Evolutionary conservation across 2,113 vertebrate genomes (phyloP), one percentile per base, ranked within the genome.

Genomic region (Ageneiosus marmoratus): DNA sequence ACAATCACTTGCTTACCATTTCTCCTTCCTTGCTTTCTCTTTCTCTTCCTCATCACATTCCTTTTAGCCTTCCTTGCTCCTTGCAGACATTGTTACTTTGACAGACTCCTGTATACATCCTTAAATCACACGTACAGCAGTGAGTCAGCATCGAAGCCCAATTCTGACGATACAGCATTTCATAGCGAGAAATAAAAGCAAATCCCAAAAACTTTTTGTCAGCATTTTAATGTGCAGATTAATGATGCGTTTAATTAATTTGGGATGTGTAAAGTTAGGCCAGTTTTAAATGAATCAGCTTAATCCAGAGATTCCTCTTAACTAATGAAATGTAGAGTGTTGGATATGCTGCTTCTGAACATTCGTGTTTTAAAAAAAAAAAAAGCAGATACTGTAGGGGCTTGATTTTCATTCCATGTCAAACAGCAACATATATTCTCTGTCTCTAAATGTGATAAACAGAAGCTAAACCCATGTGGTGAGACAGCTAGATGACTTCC

Each of bases 221-320:
- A 37, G 16, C 63, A 44, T 44, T 44, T 60, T 79, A 73, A 62
- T 79, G 48, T 34, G 41, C n/a, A 18, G 75, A 44, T 70, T 41
- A 44, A 44, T 37, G 12, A n/a, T 46, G 44, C 50, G 18, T 82
- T 72, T 34, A 41, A 22, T 70, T 44, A 44, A 48, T 77, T 87
- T 86, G 51, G 80, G 77, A 85, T 86, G 75, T 78, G 74, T 80
- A 82, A 84, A 86, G 78, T 86, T 77, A 18, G 63, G 8, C 86
- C 79, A 22, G 63, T 34, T 67, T 67, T 41, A 70, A 65, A 70
- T 70, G 37, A 86, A 86, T 76, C 84, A 70, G 84, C 69, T 84
- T 65, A 88, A 51, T 76, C 77, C 62, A 77, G 9, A 22, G 34
- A 69, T 50, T 29, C n/a, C 22, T 79, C 62, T 41, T 50, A 44